Evolutionary conservation across 2,113 vertebrate genomes (phyloP).

Genomic region (Phaethornis superciliosus): DNA sequence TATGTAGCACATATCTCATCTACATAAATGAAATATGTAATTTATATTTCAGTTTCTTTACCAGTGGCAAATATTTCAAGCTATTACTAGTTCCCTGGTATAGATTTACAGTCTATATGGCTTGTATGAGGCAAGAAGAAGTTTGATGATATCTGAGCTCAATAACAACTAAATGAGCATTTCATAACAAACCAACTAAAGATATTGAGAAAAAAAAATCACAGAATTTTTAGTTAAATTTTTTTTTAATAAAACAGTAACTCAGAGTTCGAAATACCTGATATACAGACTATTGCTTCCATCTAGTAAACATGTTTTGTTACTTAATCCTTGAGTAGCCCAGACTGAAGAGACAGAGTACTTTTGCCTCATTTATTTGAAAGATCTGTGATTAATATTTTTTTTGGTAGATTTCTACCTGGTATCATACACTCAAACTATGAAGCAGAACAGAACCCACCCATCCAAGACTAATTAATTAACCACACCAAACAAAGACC

Average conservation of each 20-base stretch:
- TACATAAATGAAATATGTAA: background rate
- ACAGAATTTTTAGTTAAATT: background rate
- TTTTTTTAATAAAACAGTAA: background rate
- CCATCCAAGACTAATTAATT: background rate
- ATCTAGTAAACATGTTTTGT: background rate
- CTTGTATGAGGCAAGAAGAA: background rate
- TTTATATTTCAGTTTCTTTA: background rate
- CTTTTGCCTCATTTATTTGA: background rate
- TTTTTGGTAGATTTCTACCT: background rate
- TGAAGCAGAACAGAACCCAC: background rate
- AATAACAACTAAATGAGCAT: background rate
- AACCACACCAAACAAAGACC: background rate
- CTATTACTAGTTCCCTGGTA: background rate
- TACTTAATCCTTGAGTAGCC: background rate
- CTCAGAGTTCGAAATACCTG: background rate
- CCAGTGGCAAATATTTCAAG: background rate
- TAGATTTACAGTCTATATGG: background rate
- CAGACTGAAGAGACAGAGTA: background rate
- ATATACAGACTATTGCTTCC: background rate
- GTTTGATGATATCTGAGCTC: background rate
- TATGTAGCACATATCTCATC: background rate
- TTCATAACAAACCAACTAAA: background rate
- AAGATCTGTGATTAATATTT: background rate
- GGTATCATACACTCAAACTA: background rate
- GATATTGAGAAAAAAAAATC: background rate